Base-by-base conservation (phyloP, 1,140 invertebrate species). In the Melanaphis sacchari region DNA sequence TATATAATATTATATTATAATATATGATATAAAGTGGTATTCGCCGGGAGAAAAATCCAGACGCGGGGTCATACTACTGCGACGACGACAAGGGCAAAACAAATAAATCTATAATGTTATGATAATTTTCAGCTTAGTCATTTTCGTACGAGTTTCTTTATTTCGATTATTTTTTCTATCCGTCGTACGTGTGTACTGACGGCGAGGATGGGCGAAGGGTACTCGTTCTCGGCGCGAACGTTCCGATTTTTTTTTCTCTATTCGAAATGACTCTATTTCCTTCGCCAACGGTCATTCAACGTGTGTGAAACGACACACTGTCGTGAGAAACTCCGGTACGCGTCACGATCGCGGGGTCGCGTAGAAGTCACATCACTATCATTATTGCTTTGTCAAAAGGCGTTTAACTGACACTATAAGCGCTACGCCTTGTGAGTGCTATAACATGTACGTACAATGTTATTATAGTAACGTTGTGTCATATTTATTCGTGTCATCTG, bases 91-190 rank as follows among this genome's bases (percentile, higher is more conserved):
- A 54, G 91, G 91, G 91, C 91, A 93, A 93, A 85, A 93, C 91
- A 93, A 93, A 93, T 93, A 93, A 93, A 93, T 85, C 91, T 54
- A 84, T 85, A 85, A 82, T 41, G 81, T 93, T 93, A 93, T 93
- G 91, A 93, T 93, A 93, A 93, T 93, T 93, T 93, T 93, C 91
- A 26, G 91, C 81, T 85, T 85, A 85, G 91, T 93, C 91, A 93
- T 84, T 93, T 93, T 52, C 81, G 91, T 93, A 54, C 91, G 46
- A 46, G 91, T 85, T 93, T 93, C 52, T 40, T 90, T 82, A 36
- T 46, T 92, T 40, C 82, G 38, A 22, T 41, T 84, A 76, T n/a
- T 31, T 59, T 43, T 11, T 36, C n/a, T 76, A 21, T 81, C 76
- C 76, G 31, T 43, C 84, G 22, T 41, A 2, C 40, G 11, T 1